Percentiles rank a stretch among this genome's conserved stretches.
Evolutionary conservation across 2,888 invertebrate genomes (phyloP).

Genomic region (Torymus auratus): DNA sequence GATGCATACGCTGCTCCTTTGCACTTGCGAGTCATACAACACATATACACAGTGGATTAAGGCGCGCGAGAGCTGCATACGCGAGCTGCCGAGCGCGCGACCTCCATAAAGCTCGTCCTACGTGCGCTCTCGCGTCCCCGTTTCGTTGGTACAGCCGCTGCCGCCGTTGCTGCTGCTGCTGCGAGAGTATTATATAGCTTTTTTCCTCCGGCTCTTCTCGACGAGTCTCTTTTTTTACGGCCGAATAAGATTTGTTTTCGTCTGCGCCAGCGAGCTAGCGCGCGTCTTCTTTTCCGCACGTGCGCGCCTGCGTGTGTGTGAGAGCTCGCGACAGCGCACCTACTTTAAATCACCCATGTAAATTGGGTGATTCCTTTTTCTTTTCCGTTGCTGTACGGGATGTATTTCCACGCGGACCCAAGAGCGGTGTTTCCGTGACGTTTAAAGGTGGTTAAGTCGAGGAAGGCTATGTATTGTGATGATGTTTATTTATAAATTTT

Average conservation of each 20-base stretch:
- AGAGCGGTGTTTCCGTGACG: not conserved
- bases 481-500: too few species aligned
- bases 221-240: not conserved
- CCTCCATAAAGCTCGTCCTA: constrained; percentile 55
- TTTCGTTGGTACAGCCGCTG: too few species aligned
- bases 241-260: constrained; percentile 28
- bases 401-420: not conserved
- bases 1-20: not conserved
- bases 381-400: not conserved
- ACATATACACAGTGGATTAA: too few species aligned
- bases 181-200: not conserved
- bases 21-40: constrained; percentile 27
- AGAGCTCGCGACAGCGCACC: not conserved
- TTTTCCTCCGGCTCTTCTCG: not conserved
- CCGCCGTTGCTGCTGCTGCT: too few species aligned
- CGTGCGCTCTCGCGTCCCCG: constrained; percentile 42
- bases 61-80: too few species aligned
- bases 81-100: constrained; percentile 1
- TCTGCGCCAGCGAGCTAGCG: not conserved
- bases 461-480: not conserved
- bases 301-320: not conserved
- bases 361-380: constrained; percentile 38
- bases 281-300: too few species aligned
- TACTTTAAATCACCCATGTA: constrained; percentile 39
- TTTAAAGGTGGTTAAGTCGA: constrained; percentile 27